Conservation (phyloP, 53 echinoderm and acorn worm species). For the Mesocentrotus franciscanus region DNA sequence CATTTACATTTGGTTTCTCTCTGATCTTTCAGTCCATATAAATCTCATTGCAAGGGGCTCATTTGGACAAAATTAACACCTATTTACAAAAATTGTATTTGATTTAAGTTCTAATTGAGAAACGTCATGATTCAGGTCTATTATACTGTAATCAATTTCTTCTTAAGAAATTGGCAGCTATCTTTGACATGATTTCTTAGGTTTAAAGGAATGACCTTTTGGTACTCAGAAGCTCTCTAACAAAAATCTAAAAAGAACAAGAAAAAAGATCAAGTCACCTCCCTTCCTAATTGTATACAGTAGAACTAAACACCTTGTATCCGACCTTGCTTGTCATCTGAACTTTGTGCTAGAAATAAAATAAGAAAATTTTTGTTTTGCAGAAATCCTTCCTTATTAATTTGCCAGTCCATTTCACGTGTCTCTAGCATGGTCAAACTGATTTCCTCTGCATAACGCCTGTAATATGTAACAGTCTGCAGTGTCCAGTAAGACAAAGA, state of each 20-base stretch:
- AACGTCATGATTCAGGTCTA: too few species aligned
- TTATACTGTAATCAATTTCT: not conserved
- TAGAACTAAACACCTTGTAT: not conserved
- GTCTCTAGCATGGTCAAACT: not conserved
- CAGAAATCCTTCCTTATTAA: constrained; percentile 38
- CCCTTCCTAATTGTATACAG: not conserved
- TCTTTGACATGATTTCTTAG: not conserved
- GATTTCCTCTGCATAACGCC: not conserved
- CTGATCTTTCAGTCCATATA: too few species aligned
- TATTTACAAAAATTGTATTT: too few species aligned
- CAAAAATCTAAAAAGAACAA: not conserved
- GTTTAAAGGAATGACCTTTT: not conserved
- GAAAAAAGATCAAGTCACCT: not conserved
- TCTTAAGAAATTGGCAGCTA: not conserved
- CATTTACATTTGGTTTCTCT: too few species aligned
- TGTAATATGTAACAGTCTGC: not conserved
- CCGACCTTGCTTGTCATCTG: not conserved
- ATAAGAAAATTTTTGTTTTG: not conserved
- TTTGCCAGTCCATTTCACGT: not conserved
- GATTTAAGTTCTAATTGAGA: too few species aligned
- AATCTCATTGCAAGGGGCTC: too few species aligned
- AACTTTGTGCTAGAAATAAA: not conserved
- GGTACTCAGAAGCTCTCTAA: not conserved
- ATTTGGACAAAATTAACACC: too few species aligned
- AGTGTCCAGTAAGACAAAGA: not conserved